Conservation (phyloP, 2,113 vertebrate species). For the Fregata magnificens region DNA sequence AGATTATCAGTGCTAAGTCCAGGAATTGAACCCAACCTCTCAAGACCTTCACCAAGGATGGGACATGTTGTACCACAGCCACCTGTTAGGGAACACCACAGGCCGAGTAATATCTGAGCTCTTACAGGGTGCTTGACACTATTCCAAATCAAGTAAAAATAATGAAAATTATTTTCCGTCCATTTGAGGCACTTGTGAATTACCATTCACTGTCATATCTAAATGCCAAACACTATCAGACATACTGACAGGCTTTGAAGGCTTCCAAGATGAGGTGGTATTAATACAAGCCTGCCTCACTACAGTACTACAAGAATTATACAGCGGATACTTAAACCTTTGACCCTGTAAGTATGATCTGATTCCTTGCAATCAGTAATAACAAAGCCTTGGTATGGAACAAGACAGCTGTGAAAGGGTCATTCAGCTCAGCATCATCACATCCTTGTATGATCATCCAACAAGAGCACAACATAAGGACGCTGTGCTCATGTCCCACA, state of each 20-base stretch:
- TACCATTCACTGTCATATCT: constrained; percentile 63
- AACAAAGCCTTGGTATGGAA: neutral
- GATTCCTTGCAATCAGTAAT: neutral
- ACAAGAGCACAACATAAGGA: neutral
- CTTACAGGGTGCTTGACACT: constrained; percentile 28
- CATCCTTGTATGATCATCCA: neutral
- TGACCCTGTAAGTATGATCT: neutral
- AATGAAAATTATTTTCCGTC: constrained; percentile 68
- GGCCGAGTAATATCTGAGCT: constrained; percentile 2
- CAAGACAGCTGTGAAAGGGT: neutral
- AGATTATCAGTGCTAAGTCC: neutral
- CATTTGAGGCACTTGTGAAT: constrained; percentile 62
- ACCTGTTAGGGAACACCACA: constrained; percentile 15
- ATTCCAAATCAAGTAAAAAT: constrained; percentile 53
- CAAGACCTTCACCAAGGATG: neutral
- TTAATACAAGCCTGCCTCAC: constrained; percentile 53
- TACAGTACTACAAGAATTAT: constrained; percentile 4
- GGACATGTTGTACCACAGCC: constrained; percentile 12
- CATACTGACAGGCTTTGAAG: constrained; percentile 54
- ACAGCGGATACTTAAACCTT: neutral
- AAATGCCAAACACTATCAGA: constrained; percentile 65
- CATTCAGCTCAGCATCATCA: neutral
- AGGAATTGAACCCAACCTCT: neutral
- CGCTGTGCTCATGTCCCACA: rapidly evolving
- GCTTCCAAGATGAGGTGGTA: constrained; percentile 58